A percentile compares a stretch with the other conserved stretches of the same genome.
Conservation (phyloP, 2,113 vertebrate species). For the mouse (Mus musculus) region GRCm39 chr13:99620501-99621000, state of each 20-base stretch:
- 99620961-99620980: not conserved
- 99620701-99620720: not conserved
- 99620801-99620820: not conserved
- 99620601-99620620: constrained; percentile 25
- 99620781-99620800: too few relatives aligned
- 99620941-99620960: too few relatives aligned
- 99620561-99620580: constrained; percentile 24
- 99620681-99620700: not conserved
- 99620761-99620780: not conserved
- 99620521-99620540: not conserved
- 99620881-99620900: not conserved
- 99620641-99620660: not conserved
- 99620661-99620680: not conserved
- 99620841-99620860: not conserved
- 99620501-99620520: constrained; percentile 15
- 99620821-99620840: not conserved
- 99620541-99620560: constrained; percentile 12
- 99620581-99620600: not conserved
- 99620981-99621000: not conserved
- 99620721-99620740: not conserved
- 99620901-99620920: not conserved
- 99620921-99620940: not conserved
- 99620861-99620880: not conserved
- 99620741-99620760: not conserved
- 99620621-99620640: too few relatives aligned